These are phyloP conservation scores for Acyrthosiphon pisum DNA, from an alignment of 1,140 invertebrate species.

Conservation along the genomic window DNA sequence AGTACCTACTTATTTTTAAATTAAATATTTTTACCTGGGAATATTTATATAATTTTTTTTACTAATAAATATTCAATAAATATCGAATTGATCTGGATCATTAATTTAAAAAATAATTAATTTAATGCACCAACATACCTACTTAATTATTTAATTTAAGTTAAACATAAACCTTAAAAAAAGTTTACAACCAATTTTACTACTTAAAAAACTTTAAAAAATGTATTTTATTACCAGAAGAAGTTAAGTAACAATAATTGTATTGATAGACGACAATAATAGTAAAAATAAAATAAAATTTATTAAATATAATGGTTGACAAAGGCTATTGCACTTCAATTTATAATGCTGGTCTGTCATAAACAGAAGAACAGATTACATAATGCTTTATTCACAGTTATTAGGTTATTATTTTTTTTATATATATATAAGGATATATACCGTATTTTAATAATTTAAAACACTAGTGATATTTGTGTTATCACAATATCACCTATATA, in stretches of 20 bases:
- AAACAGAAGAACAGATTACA: neutral
- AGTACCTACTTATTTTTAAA: too few species aligned
- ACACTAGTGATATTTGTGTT: neutral
- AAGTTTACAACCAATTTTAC: neutral
- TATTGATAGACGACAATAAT: neutral
- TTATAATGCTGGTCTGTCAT: neutral
- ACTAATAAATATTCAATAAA: neutral
- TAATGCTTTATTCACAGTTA: neutral
- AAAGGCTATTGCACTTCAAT: neutral
- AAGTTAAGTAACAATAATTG: neutral
- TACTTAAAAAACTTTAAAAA: neutral
- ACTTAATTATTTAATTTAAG: neutral
- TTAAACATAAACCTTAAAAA: neutral
- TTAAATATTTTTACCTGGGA: too few species aligned
- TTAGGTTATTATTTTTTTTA: neutral
- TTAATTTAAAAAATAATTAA: neutral
- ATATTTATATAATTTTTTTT: too few species aligned
- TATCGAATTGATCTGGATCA: neutral
- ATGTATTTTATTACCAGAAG: neutral
- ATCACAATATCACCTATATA: neutral
- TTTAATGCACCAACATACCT: too few species aligned
- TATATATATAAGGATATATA: too few species aligned
- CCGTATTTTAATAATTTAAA: neutral
- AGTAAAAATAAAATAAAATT: neutral
- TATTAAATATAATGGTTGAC: neutral